Conservation (phyloP, 2,113 vertebrate genomes). For the Sminthopsis crassicaudata region DNA sequence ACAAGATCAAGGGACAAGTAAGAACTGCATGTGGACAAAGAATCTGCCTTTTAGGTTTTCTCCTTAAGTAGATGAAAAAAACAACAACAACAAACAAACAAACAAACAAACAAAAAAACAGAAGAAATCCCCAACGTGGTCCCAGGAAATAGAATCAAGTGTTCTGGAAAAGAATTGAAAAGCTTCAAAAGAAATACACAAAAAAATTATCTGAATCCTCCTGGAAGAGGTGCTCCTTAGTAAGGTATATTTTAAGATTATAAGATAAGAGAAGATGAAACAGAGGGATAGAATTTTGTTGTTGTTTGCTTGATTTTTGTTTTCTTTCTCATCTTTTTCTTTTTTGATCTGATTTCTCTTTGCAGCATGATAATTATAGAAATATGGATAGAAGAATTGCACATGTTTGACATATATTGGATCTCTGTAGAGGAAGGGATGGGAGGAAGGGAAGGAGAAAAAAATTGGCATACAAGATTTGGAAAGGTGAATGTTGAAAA, state of each 20-base stretch:
- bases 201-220: not conserved
- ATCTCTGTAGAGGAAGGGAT: no score
- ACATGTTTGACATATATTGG: no score
- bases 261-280: not conserved
- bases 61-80: not conserved
- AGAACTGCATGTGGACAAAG: not conserved
- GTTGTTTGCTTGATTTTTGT: no score
- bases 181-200: not conserved
- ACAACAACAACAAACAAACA: no score
- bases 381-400: no score
- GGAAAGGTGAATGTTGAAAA: no score
- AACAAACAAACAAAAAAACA: no score
- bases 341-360: no score
- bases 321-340: no score
- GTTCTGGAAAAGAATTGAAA: not conserved
- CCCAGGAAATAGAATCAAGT: not conserved
- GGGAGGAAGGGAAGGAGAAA: no score
- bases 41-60: not conserved
- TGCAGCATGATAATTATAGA: no score
- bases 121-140: not conserved
- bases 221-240: not conserved
- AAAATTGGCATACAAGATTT: no score
- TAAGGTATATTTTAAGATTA: not conserved
- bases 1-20: not conserved
- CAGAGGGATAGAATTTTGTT: not conserved